Evolutionary conservation across 2,888 invertebrate species (phyloP).

Genomic region (Axea sp.): DNA sequence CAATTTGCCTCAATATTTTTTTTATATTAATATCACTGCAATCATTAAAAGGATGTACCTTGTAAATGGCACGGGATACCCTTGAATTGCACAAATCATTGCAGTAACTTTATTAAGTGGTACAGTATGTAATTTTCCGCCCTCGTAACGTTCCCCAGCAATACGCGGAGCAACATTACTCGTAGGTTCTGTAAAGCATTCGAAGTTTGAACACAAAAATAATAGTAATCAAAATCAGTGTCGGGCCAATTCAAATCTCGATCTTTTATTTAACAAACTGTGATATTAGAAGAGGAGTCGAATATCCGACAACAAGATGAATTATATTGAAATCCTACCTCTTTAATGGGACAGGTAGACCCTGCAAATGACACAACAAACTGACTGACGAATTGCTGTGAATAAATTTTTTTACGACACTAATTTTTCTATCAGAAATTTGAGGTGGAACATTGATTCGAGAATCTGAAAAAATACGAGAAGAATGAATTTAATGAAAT

Average conservation of each 20-base stretch:
- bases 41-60: conserved; percentile 80
- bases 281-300: too few relatives aligned
- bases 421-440: conserved; percentile 78
- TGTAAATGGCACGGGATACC: conserved; percentile 84
- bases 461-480: conserved; percentile 75
- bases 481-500: too few relatives aligned
- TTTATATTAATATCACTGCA: too few relatives aligned
- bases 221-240: neutral
- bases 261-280: too few relatives aligned
- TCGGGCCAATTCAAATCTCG: conserved; percentile 12
- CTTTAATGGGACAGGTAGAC: conserved; percentile 80
- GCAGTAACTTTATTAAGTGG: conserved; percentile 81
- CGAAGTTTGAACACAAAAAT: neutral
- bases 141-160: conserved; percentile 83
- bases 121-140: conserved; percentile 83
- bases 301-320: too few relatives aligned
- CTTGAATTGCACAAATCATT: conserved; percentile 85
- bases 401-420: conserved; percentile 71
- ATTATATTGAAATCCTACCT: conserved; percentile 77
- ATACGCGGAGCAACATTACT: conserved; percentile 84
- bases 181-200: conserved; percentile 81
- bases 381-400: conserved; percentile 71
- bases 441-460: conserved; percentile 79
- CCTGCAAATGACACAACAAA: conserved; percentile 82
- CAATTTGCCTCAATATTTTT: too few relatives aligned